Conservation (phyloP, 2,888 invertebrate species). For the Sarcophaga subvicina region DNA sequence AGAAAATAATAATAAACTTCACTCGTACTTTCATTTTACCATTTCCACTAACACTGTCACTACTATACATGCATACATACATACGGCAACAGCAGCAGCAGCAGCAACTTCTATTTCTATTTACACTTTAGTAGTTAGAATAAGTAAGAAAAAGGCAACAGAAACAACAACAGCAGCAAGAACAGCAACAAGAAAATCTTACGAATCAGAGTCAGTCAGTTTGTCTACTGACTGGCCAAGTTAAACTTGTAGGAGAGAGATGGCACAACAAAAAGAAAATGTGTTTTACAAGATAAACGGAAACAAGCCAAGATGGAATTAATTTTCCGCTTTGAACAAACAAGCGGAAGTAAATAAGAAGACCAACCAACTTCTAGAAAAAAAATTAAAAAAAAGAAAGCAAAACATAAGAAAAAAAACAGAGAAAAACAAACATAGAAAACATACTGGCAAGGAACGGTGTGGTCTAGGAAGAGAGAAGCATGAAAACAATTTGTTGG, state of each 20-base stretch:
- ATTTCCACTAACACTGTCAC: background rate
- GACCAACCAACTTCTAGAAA: slow-evolving; percentile 53
- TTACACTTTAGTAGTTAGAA: slow-evolving; percentile 59
- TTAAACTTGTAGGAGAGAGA: slow-evolving; percentile 61
- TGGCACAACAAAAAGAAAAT: slow-evolving; percentile 72
- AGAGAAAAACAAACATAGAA: slow-evolving; percentile 10
- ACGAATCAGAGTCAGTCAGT: slow-evolving; percentile 49
- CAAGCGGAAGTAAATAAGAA: slow-evolving; percentile 80
- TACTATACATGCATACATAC: background rate
- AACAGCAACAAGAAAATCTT: slow-evolving; percentile 46
- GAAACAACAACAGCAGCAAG: slow-evolving; percentile 6
- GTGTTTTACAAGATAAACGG: slow-evolving; percentile 78
- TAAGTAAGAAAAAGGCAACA: slow-evolving; percentile 34
- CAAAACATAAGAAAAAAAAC: slow-evolving; percentile 46
- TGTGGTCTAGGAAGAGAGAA: slow-evolving; percentile 25
- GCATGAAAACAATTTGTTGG: slow-evolving; percentile 26
- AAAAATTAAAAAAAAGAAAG: slow-evolving; percentile 30
- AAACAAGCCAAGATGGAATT: slow-evolving; percentile 82
- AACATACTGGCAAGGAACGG: slow-evolving; percentile 39
- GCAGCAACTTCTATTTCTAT: slow-evolving; percentile 45
- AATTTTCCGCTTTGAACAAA: slow-evolving; percentile 82
- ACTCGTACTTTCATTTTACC: slow-evolving; percentile 58
- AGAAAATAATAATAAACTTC: slow-evolving; percentile 68
- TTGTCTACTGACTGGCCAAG: slow-evolving; percentile 56
- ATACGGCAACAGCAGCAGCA: slow-evolving; percentile 7